Evolutionary conservation across 1,140 invertebrate genomes (phyloP), one percentile per base, ranked within the genome.

Genomic region (Lamellibrachia luymesi): DNA sequence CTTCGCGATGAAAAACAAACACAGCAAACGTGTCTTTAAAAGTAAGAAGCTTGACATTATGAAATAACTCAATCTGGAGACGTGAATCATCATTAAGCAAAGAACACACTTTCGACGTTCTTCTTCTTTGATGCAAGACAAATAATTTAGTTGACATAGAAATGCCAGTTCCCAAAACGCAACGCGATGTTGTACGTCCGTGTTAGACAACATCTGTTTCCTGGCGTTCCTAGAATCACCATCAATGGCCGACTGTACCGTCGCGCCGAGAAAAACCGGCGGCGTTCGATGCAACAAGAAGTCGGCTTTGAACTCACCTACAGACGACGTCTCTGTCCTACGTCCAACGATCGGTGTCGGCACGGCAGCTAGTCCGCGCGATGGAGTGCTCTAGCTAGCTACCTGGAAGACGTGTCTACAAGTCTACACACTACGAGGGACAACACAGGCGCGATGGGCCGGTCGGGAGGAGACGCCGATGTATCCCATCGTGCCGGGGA

Each of bases 331-430:
- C 64, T 80, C 13, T 10, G 64, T 80, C 6, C 64, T 80, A 80
- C 64, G 64, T 17, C 64, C 64, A 80, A 80, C 64, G 64, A 80
- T 80, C 17, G 64, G 64, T 22, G 64, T 22, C 64, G 64, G 64
- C 64, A 80, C 64, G 64, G 64, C 64, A 80, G 64, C 64, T 80
- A 80, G 64, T 80, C 64, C 64, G 64, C 64, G 64, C 64, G 64
- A 80, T 4, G 38, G 64, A 80, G 64, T 80, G 64, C 64, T 38
- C 38, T 80, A 80, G 64, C 64, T 80, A 80, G 64, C 64, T 80
- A 80, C 64, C 64, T 80, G 64, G 64, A 80, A 10, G 64, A 80
- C 64, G 64, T 10, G 17, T 17, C 64, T 80, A 80, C 64, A 22
- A 80, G 8, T 80, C 64, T 80, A 80, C 64, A 80, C 64, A 80